A percentile compares a stretch with the other conserved stretches of the same genome.
Evolutionary conservation across 2,113 vertebrate genomes (phyloP).

Genomic region (Cyprinodon tularosa): DNA sequence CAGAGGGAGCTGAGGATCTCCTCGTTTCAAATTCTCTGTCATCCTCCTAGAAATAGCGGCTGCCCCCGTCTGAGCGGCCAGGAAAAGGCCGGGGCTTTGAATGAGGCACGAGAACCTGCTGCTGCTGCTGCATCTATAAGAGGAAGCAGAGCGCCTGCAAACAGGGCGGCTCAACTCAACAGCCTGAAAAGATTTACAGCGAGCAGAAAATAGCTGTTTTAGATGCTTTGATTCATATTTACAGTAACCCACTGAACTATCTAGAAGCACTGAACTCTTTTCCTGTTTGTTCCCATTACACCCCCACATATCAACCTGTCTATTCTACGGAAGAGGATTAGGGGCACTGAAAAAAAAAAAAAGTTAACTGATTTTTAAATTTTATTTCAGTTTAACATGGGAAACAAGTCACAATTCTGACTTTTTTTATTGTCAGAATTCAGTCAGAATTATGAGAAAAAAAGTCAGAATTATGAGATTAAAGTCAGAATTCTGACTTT

Average conservation of each 20-base stretch:
- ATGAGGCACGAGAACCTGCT: conserved; percentile 39
- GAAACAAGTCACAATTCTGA: no score
- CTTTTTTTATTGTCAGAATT: no score
- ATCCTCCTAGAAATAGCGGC: conserved; percentile 59
- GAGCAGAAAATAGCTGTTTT: neutral
- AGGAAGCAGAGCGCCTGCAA: conserved; percentile 9
- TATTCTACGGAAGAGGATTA: no score
- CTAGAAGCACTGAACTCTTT: no score
- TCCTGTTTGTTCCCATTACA: no score
- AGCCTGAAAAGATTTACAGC: conserved; percentile 54
- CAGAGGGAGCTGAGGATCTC: neutral
- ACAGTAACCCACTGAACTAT: neutral
- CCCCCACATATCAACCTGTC: no score
- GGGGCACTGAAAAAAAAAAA: no score
- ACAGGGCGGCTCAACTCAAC: conserved; percentile 26
- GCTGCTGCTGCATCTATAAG: conserved; percentile 27
- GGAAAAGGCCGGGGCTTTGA: conserved; percentile 67
- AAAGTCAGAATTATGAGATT: no score
- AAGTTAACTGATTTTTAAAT: no score
- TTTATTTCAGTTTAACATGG: no score
- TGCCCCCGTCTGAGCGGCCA: conserved; percentile 21
- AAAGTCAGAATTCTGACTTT: no score
- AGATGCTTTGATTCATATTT: neutral
- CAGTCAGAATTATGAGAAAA: no score
- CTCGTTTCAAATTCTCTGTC: conserved; percentile 48